phyloP scores from a whole-genome alignment of 35 echinoderm and acorn worm species.

The Lytechinus pictus region DNA sequence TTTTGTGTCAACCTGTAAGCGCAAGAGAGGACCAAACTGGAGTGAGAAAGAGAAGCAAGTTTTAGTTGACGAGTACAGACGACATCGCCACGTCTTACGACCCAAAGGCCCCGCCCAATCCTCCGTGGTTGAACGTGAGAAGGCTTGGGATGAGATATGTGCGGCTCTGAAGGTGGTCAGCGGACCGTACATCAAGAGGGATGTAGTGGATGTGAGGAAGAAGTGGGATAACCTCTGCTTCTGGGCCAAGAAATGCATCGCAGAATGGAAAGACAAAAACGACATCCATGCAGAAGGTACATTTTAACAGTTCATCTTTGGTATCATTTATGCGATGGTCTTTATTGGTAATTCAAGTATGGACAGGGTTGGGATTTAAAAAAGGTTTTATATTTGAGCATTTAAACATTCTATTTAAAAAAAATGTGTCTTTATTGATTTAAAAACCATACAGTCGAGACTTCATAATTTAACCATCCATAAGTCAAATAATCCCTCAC shows the following conservation, averaged over 20 bases:
- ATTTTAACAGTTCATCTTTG: too few species aligned
- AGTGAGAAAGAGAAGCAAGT: slow-evolving; percentile 47
- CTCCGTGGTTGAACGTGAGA: slow-evolving; percentile 37
- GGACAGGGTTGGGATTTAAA: too few species aligned
- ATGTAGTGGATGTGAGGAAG: slow-evolving; percentile 39
- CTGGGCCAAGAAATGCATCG: slow-evolving; percentile 51
- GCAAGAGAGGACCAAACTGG: slow-evolving; percentile 49
- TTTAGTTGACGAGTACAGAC: slow-evolving; percentile 24
- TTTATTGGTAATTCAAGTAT: too few species aligned
- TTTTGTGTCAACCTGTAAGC: slow-evolving; percentile 34
- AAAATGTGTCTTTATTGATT: too few species aligned
- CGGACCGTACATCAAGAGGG: slow-evolving; percentile 45
- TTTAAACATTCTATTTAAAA: too few species aligned
- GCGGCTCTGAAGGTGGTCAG: slow-evolving; percentile 15
- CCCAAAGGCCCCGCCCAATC: slow-evolving; percentile 1
- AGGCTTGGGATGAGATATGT: slow-evolving; percentile 36
- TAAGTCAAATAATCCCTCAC: too few species aligned
- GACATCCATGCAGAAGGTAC: not conserved
- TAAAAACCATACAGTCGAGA: too few species aligned
- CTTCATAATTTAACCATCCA: too few species aligned
- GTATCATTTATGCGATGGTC: not conserved
- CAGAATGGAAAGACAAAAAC: slow-evolving; percentile 45
- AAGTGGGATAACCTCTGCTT: slow-evolving; percentile 51
- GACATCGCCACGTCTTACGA: slow-evolving; percentile 32
- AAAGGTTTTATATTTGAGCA: too few species aligned